These are phyloP conservation scores for Linyphia triangularis DNA, from an alignment of 2,888 invertebrate genomes.

Conservation along the genomic window DNA sequence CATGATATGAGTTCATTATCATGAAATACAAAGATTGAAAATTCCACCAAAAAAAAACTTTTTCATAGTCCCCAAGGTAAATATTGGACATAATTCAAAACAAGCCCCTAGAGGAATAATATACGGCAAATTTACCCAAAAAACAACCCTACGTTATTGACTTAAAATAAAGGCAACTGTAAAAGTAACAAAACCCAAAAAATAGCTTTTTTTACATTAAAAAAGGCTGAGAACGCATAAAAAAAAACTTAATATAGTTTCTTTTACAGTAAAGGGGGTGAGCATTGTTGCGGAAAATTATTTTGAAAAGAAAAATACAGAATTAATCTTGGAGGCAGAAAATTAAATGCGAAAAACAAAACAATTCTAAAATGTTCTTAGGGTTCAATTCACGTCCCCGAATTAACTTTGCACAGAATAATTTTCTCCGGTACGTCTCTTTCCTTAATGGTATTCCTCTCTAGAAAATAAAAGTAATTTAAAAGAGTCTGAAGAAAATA, in stretches of 20 bases:
- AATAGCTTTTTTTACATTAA: background rate
- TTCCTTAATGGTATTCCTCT: slow-evolving; percentile 32
- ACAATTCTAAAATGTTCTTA: slow-evolving; percentile 10
- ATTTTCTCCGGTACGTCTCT: slow-evolving; percentile 27
- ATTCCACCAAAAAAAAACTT: background rate
- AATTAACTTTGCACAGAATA: slow-evolving; percentile 42
- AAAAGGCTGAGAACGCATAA: background rate
- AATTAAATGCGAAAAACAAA: slow-evolving; percentile 58
- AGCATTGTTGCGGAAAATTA: slow-evolving; percentile 44
- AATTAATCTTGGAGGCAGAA: slow-evolving; percentile 43
- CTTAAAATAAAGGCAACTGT: background rate
- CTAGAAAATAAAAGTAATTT: slow-evolving; percentile 15
- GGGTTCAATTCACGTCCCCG: slow-evolving; percentile 35
- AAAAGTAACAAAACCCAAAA: slow-evolving; percentile 10
- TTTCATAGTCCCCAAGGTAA: background rate
- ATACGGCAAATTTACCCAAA: too few relatives aligned
- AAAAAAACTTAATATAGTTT: slow-evolving; percentile 31
- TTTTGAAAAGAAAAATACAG: slow-evolving; percentile 21
- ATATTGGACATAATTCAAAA: too few relatives aligned
- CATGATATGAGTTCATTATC: too few relatives aligned
- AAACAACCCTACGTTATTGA: background rate
- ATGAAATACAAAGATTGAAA: too few relatives aligned
- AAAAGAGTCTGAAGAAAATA: slow-evolving; percentile 2
- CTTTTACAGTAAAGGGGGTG: background rate
- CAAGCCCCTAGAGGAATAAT: too few relatives aligned